Evolutionary conservation across 2,797 vertebrate genomes (phyloP).

Genomic region (Oreonectes daqikongensis): DNA sequence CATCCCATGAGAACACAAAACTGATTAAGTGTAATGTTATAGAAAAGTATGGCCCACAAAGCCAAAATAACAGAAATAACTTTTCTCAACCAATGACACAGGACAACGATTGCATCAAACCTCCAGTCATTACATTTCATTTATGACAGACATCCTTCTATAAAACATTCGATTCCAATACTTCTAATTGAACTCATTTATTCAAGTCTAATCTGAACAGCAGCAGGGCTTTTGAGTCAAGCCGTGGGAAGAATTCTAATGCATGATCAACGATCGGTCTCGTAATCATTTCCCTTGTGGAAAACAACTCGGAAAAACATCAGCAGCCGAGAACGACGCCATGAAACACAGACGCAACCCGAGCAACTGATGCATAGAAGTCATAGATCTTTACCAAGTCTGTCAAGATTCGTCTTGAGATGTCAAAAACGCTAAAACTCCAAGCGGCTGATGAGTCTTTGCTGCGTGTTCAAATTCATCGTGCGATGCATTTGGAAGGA

Average conservation of each 20-base stretch:
- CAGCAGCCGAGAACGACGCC: slow-evolving; percentile 2
- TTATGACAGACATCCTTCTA: background rate
- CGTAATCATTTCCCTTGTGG: slow-evolving; percentile 5
- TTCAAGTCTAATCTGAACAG: background rate
- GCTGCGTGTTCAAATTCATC: slow-evolving; percentile 12
- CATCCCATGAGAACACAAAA: background rate
- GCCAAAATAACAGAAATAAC: no score
- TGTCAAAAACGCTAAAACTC: slow-evolving; percentile 34
- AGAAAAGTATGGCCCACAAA: background rate
- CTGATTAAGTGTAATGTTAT: background rate
- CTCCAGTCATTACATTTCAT: background rate
- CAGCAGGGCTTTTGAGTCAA: background rate
- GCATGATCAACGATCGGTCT: slow-evolving; percentile 22
- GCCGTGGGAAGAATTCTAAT: background rate
- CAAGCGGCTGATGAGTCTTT: slow-evolving; percentile 15
- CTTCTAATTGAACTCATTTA: slow-evolving; percentile 1
- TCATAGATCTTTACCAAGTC: background rate
- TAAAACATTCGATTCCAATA: background rate
- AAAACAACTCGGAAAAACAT: slow-evolving; percentile 17
- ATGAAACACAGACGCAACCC: slow-evolving; percentile 33
- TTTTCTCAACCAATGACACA: background rate
- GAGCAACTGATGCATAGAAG: slow-evolving; percentile 35
- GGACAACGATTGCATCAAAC: background rate
- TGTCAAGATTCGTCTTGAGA: slow-evolving; percentile 28
- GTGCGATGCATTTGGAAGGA: slow-evolving; percentile 9